Evolutionary conservation across 1,140 invertebrate genomes (phyloP), one percentile per base, ranked within the genome.

Genomic region (Polypedilum vanderplanki): DNA sequence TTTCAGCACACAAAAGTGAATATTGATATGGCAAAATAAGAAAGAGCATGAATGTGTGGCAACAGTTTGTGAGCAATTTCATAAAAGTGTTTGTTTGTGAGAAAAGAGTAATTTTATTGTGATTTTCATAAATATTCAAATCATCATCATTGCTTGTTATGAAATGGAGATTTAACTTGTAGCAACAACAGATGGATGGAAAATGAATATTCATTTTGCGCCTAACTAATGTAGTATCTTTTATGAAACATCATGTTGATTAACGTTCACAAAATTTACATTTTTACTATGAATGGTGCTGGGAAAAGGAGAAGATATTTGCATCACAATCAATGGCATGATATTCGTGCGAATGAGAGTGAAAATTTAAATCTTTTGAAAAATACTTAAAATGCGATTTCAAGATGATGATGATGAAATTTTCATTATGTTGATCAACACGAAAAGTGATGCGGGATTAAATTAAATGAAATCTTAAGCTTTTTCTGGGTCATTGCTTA

Each of bases 201-300:
- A 57, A n/a, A 57, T 57, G 46, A 57, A 57, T 57, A 57, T 57
- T 57, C 46, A 57, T 15, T 57, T 57, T 4, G 12, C 4, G 46
- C 12, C 46, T 46, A 57, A 57, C 46, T 57, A 57, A 57, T 57
- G n/a, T 57, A 57, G 12, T 57, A n/a, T 57, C 46, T 57, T n/a
- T n/a, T 12, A 57, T 33, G 24, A 33, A 46, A 57, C 46, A 57
- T 57, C 46, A 57, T 57, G 46, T 57, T 57, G 46, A 57, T 57
- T 57, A 57, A 57, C 46, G 46, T 57, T 33, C 8, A 46, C 12
- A 57, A 57, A 57, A 57, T 57, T 57, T 57, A 57, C 46, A 57
- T 57, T 57, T 46, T 57, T 15, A 57, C n/a, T 1, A 57, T 33
- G n/a, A 57, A n/a, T n/a, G 46, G 46, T 12, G 46, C 24, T 33